Conservation (phyloP, 2,888 invertebrate genomes). For the Mythimna albipuncta region DNA sequence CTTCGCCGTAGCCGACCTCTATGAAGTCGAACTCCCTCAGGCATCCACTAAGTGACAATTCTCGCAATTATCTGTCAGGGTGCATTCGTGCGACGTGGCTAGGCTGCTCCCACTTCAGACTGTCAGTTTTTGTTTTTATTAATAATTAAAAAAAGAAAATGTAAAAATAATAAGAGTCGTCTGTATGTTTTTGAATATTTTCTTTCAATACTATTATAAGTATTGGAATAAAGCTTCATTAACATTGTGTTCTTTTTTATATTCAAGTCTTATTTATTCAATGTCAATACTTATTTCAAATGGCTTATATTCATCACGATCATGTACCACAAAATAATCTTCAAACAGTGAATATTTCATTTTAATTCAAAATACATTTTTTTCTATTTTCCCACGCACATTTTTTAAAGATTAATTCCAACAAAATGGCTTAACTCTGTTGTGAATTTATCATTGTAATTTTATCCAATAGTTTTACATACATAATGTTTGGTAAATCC, state of each 20-base stretch:
- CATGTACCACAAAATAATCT: constrained; percentile 24
- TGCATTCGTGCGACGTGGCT: no score
- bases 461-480: constrained; percentile 31
- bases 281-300: constrained; percentile 4
- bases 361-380: constrained; percentile 14
- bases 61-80: no score
- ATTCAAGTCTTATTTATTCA: neutral
- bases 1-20: no score
- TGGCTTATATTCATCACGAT: constrained; percentile 7
- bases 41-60: no score
- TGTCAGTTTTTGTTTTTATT: no score
- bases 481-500: constrained; percentile 32
- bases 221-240: neutral
- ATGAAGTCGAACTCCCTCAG: no score
- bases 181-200: neutral
- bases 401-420: constrained; percentile 42
- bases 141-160: no score
- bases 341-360: constrained; percentile 18
- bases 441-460: constrained; percentile 50
- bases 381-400: constrained; percentile 38
- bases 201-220: neutral
- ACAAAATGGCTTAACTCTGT: constrained; percentile 46
- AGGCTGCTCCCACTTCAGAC: no score
- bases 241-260: neutral
- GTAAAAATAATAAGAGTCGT: neutral